Base-by-base conservation (phyloP, 1,140 invertebrate genomes). In the Drosophila sechellia region DNA sequence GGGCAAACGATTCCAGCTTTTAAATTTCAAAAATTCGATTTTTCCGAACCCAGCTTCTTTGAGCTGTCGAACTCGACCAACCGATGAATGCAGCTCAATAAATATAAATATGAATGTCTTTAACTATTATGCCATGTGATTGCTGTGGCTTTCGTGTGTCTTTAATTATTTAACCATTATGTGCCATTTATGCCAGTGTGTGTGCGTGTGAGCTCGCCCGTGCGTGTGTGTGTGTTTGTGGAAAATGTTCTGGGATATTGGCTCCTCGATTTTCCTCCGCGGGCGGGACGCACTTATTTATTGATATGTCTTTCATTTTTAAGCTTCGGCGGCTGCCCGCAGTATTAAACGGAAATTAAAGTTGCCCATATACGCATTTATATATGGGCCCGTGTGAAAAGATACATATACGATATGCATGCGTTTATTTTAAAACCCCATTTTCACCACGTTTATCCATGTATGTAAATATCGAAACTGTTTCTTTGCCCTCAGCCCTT, bases 301-400 rank as follows among this genome's bases (percentile, higher is more conserved):
- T 79, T 63, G 54, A 72, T 87, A 49, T 79, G 71, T 83, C 75
- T 87, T 79, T 83, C 79, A 81, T 63, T 86, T 81, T 64, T 79
- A 73, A 79, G 56, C 63, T 25, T 42, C 34, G 25, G 48, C 70
- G 53, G 66, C 59, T 65, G 45, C 68, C 75, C 79, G 20, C 84
- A 83, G 50, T 55, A 61, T 83, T 87, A 69, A 87, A 50, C 79
- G 83, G 76, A 87, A 89, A 87, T 87, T 87, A 89, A 87, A 76
- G 76, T 56, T 45, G 43, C 42, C 63, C 35, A 66, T 53, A 42
- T 39, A n/a, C 11, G n/a, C 8, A 42, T 42, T 31, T 31, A 40
- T 15, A 56, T 4, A 53, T 49, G 31, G 71, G 17, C 34, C 31
- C 31, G 60, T 37, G 69, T 60, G 42, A 31, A 46, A 22, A 55